Percentiles rank a stretch among this genome's conserved stretches.
phyloP scores from a whole-genome alignment of 2,113 vertebrate genomes.

The Xiphophorus maculatus region DNA sequence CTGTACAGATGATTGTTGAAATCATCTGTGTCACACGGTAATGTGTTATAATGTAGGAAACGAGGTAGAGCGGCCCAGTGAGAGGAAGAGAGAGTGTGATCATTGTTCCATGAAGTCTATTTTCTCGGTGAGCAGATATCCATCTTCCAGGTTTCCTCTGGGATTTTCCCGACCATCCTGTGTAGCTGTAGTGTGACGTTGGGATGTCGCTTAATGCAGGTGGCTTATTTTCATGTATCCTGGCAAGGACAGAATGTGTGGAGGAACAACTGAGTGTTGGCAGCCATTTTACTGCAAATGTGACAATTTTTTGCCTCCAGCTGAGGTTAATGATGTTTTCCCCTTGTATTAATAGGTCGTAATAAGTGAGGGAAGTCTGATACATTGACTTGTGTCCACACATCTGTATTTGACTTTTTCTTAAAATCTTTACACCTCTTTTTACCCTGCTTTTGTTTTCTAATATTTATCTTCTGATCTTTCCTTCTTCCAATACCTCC shows the following conservation, averaged over 20 bases:
- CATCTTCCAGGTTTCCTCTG: slow-evolving; percentile 38
- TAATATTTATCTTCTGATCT: slow-evolving; percentile 16
- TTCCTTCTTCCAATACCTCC: slow-evolving; percentile 21
- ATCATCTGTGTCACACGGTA: slow-evolving; percentile 43
- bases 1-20: slow-evolving; percentile 24
- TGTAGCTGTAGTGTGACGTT: slow-evolving; percentile 17
- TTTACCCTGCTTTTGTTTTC: slow-evolving; percentile 15
- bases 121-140: slow-evolving; percentile 67
- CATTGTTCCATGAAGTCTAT: slow-evolving; percentile 67
- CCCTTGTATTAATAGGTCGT: background rate
- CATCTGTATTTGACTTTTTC: background rate
- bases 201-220: slow-evolving; percentile 20
- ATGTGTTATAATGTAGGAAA: slow-evolving; percentile 33
- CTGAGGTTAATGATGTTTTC: slow-evolving; percentile 20
- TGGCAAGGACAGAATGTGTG: slow-evolving; percentile 18
- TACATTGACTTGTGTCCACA: background rate
- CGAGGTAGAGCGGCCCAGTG: background rate
- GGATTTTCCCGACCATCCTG: slow-evolving; percentile 32
- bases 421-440: slow-evolving; percentile 1
- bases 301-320: slow-evolving; percentile 25
- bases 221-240: slow-evolving; percentile 24
- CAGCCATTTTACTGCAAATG: slow-evolving; percentile 9
- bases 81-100: slow-evolving; percentile 31
- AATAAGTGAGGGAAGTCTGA: slow-evolving; percentile 1
- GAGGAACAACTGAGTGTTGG: slow-evolving; percentile 4